These are phyloP conservation scores for Dromococcyx pavoninus DNA, from an alignment of 2,797 vertebrate species.

Conservation along the genomic window DNA sequence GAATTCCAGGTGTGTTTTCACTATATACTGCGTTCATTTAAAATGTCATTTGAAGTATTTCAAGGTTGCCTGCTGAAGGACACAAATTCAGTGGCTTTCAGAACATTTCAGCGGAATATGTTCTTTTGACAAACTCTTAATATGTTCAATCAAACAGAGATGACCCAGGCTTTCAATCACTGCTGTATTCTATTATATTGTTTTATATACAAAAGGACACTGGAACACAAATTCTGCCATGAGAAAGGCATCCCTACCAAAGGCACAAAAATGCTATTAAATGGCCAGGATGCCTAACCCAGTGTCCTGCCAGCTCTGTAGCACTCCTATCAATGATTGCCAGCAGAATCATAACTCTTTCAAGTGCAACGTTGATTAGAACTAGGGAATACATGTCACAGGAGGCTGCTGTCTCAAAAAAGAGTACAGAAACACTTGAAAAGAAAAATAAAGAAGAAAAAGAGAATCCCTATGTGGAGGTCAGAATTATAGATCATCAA, in stretches of 20 bases:
- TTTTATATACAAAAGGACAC: neutral
- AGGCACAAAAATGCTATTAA: neutral
- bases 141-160: neutral
- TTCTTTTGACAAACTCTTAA: neutral
- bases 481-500: neutral
- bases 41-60: neutral
- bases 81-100: neutral
- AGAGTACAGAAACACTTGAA: neutral
- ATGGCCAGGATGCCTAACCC: neutral
- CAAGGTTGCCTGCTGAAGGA: neutral
- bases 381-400: accelerated
- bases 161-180: neutral
- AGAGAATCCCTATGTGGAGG: neutral
- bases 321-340: neutral
- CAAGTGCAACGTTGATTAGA: neutral
- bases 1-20: neutral
- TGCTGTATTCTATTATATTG: neutral
- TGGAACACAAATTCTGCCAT: neutral
- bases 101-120: neutral
- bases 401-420: neutral
- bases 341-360: neutral
- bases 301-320: neutral
- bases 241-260: neutral
- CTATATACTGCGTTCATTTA: neutral
- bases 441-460: neutral